Conservation (phyloP, 2,888 invertebrate genomes). For the Temnothorax ravouxi region DNA sequence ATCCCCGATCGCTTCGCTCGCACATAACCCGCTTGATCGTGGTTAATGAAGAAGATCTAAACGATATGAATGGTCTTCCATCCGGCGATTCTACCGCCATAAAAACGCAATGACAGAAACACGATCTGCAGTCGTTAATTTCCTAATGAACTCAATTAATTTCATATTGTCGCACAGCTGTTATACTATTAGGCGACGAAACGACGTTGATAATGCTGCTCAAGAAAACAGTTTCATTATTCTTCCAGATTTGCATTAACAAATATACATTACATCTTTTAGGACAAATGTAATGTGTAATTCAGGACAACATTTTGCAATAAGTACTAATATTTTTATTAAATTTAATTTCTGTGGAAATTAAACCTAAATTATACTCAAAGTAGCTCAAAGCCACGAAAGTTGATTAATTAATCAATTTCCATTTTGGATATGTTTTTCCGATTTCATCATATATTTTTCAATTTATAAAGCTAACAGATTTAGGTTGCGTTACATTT, state of each 20-base stretch:
- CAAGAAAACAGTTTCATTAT: background rate
- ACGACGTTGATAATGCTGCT: slow-evolving; percentile 4
- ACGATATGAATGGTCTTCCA: slow-evolving; percentile 69
- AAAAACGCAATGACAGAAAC: slow-evolving; percentile 64
- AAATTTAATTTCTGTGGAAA: background rate
- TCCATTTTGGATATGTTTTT: background rate
- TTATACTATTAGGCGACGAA: slow-evolving; percentile 22
- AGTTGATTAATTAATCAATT: background rate
- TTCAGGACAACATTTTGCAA: background rate
- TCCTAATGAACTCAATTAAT: slow-evolving; percentile 44
- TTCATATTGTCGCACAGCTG: slow-evolving; percentile 39
- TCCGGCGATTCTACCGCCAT: slow-evolving; percentile 18
- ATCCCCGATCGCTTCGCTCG: slow-evolving; percentile 61
- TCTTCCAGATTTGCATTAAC: background rate
- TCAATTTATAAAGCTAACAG: background rate
- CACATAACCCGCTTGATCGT: slow-evolving; percentile 57
- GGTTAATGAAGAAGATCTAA: slow-evolving; percentile 76
- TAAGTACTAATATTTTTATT: background rate
- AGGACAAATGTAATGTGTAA: background rate
- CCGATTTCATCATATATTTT: background rate
- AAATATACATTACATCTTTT: background rate
- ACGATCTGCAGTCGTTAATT: slow-evolving; percentile 63
- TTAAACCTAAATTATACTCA: background rate
- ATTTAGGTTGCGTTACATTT: background rate
- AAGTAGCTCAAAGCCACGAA: background rate